Evolutionary conservation across 2,113 vertebrate species (phyloP).

Genomic region (Clinocottus analis): DNA sequence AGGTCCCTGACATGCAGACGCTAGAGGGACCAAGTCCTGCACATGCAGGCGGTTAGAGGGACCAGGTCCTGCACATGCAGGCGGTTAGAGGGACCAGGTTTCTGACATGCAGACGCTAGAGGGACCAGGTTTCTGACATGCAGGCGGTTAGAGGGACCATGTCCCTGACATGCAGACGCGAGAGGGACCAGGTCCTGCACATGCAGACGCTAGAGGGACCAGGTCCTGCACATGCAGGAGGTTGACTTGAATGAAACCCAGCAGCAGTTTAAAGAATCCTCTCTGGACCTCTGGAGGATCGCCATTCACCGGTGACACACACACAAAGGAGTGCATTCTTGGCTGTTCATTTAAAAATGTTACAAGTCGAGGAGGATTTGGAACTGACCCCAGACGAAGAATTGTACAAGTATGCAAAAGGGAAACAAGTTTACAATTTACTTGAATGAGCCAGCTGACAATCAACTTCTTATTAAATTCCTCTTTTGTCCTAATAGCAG

Average conservation of each 20-base stretch:
- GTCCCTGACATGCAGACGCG: not conserved
- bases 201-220: too few species aligned
- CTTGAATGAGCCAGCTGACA: not conserved
- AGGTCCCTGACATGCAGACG: not conserved
- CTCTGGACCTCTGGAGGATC: not conserved
- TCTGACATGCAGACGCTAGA: not conserved
- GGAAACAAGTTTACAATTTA: not conserved
- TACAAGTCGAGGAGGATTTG: constrained; percentile 5
- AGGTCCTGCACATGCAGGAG: not conserved
- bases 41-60: too few species aligned
- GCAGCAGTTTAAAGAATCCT: too few species aligned
- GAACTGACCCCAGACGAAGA: not conserved
- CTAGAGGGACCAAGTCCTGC: not conserved
- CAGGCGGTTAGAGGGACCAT: not conserved
- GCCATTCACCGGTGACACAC: constrained; percentile 44
- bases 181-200: not conserved
- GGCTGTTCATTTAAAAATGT: constrained; percentile 9
- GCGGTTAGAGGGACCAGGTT: not conserved
- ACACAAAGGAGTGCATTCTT: constrained; percentile 10
- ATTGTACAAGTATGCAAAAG: not conserved
- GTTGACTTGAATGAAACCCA: not conserved
- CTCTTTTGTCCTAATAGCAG: not conserved
- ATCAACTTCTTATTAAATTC: not conserved
- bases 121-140: not conserved
- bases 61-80: not conserved